Evolutionary conservation across 2,113 vertebrate genomes (phyloP).

Genomic region (Sciurus niger): DNA sequence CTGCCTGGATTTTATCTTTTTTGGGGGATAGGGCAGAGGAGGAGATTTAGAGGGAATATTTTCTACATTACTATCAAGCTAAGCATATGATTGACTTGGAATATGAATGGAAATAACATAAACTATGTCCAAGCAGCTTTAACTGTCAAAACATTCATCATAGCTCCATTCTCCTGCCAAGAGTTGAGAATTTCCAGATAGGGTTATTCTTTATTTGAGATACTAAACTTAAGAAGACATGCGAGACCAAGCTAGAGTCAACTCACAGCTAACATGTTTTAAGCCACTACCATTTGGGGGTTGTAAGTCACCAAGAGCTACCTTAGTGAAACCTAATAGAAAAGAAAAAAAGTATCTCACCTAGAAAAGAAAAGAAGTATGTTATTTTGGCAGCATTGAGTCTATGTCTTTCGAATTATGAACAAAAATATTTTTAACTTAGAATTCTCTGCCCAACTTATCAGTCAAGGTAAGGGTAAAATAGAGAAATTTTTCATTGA

Average conservation of each 20-base stretch:
- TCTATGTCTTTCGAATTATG: conserved; percentile 17
- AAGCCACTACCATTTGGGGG: neutral
- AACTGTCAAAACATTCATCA: neutral
- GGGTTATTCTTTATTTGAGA: neutral
- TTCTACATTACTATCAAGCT: neutral
- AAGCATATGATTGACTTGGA: neutral
- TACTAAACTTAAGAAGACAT: neutral
- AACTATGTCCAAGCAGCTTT: neutral
- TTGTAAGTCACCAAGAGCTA: neutral
- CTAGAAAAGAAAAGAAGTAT: neutral
- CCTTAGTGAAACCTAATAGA: neutral
- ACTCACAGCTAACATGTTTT: neutral
- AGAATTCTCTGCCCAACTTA: neutral
- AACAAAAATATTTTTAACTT: conserved; percentile 54
- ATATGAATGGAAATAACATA: neutral
- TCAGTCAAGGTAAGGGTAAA: neutral
- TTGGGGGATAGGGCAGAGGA: neutral
- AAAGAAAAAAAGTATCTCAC: neutral
- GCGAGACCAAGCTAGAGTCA: neutral
- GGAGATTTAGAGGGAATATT: neutral
- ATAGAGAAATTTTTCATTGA: neutral
- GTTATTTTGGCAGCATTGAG: neutral
- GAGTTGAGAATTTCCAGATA: neutral
- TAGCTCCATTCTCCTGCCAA: neutral
- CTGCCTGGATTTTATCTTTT: neutral